Conservation (phyloP, 2,888 invertebrate species). For the Autographa pulchrina region DNA sequence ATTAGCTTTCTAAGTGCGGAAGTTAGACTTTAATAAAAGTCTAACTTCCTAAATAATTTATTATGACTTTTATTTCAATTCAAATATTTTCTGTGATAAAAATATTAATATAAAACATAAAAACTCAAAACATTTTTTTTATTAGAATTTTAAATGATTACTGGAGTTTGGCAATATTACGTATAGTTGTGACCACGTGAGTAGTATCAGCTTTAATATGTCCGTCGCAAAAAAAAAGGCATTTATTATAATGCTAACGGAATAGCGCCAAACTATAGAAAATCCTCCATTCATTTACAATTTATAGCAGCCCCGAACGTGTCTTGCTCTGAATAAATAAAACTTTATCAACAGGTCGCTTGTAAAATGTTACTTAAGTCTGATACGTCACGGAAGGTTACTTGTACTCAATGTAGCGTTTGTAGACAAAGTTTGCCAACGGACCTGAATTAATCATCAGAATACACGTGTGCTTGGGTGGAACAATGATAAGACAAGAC, state of each 20-base stretch:
- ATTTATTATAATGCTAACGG: background rate
- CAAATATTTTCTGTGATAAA: too few relatives aligned
- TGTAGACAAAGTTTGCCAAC: background rate
- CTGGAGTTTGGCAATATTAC: too few relatives aligned
- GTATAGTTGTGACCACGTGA: too few relatives aligned
- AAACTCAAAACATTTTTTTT: too few relatives aligned
- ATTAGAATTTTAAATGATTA: too few relatives aligned
- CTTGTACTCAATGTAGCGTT: background rate
- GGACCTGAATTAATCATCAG: background rate
- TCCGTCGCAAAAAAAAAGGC: too few relatives aligned
- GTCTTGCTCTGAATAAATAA: slow-evolving; percentile 26
- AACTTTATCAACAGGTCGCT: slow-evolving; percentile 17
- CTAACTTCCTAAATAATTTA: too few relatives aligned
- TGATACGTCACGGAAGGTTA: slow-evolving; percentile 11
- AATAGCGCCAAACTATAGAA: background rate
- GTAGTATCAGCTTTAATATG: too few relatives aligned
- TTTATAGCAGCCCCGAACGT: background rate
- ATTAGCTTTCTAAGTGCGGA: too few relatives aligned
- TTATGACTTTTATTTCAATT: too few relatives aligned
- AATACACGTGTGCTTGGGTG: background rate
- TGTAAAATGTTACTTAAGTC: slow-evolving; percentile 26
- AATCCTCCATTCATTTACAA: background rate
- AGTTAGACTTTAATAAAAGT: too few relatives aligned
- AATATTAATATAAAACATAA: too few relatives aligned
- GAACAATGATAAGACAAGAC: slow-evolving; percentile 7